Percentiles rank a stretch among this genome's conserved stretches.
phyloP scores from a whole-genome alignment of 1,140 invertebrate genomes.

The Chlorops oryzae region DNA sequence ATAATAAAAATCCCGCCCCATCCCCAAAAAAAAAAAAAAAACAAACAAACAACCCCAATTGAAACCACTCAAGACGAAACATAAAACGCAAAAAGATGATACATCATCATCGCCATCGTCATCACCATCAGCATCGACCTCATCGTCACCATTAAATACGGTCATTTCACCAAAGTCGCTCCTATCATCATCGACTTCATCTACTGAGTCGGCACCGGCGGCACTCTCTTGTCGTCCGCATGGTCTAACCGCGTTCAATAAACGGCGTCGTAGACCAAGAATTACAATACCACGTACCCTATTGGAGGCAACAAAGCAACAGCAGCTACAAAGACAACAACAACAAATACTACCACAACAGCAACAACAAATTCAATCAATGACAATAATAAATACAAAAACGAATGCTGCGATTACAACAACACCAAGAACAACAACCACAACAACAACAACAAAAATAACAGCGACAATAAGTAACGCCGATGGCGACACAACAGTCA shows the following conservation, averaged over 20 bases:
- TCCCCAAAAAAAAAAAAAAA: constrained; percentile 5
- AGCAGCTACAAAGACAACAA: constrained; percentile 22
- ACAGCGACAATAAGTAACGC: neutral
- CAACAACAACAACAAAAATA: constrained; percentile 17
- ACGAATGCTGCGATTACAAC: no score
- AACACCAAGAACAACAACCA: constrained; percentile 12
- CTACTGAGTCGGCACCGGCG: constrained; percentile 11
- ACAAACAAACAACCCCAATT: constrained; percentile 3
- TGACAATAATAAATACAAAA: constrained; percentile 25
- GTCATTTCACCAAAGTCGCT: neutral
- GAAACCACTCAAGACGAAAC: no score
- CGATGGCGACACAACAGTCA: no score
- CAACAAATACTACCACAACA: constrained; percentile 2
- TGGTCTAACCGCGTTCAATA: no score
- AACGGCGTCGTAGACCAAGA: constrained; percentile 14
- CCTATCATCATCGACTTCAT: constrained; percentile 3
- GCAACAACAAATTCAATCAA: constrained; percentile 23
- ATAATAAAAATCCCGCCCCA: no score
- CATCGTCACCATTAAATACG: neutral
- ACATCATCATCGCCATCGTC: neutral
- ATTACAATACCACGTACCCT: constrained; percentile 11
- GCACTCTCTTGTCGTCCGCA: no score
- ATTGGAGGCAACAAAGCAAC: no score
- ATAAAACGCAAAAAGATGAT: no score
- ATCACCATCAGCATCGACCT: constrained; percentile 1